phyloP scores from a whole-genome alignment of 2,797 vertebrate genomes.

The Margarornis squamiger region DNA sequence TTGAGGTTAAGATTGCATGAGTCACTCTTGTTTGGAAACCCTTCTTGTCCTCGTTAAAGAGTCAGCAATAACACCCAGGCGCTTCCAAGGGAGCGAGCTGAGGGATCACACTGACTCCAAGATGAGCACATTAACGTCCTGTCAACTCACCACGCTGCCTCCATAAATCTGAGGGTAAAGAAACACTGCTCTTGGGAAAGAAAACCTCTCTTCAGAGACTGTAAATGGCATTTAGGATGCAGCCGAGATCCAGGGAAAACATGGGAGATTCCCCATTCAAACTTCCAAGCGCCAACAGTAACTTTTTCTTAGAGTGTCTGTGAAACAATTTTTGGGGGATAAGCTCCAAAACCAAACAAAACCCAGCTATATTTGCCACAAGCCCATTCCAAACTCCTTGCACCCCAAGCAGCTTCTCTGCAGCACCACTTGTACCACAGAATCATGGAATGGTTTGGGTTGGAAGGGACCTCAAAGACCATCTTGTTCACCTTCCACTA shows the following conservation, averaged over 20 bases:
- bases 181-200: constrained; percentile 10
- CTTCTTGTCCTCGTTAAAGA: background rate
- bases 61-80: constrained; percentile 39
- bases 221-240: background rate
- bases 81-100: constrained; percentile 24
- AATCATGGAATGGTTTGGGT: background rate
- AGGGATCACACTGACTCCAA: background rate
- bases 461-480: background rate
- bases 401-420: background rate
- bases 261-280: background rate
- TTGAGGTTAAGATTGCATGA: constrained; percentile 58
- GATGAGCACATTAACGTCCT: constrained; percentile 44
- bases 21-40: background rate
- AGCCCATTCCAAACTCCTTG: background rate
- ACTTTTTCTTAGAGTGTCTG: background rate
- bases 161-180: constrained; percentile 24
- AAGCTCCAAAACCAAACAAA: background rate
- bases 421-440: background rate
- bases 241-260: background rate
- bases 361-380: background rate
- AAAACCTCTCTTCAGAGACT: background rate
- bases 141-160: constrained; percentile 46
- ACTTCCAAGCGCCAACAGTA: background rate
- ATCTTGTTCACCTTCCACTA: background rate
- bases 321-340: fast-evolving